Percentiles rank a stretch among this genome's conserved stretches.
Evolutionary conservation across 2,888 invertebrate genomes (phyloP).

Genomic region (Stomorhina lunata): DNA sequence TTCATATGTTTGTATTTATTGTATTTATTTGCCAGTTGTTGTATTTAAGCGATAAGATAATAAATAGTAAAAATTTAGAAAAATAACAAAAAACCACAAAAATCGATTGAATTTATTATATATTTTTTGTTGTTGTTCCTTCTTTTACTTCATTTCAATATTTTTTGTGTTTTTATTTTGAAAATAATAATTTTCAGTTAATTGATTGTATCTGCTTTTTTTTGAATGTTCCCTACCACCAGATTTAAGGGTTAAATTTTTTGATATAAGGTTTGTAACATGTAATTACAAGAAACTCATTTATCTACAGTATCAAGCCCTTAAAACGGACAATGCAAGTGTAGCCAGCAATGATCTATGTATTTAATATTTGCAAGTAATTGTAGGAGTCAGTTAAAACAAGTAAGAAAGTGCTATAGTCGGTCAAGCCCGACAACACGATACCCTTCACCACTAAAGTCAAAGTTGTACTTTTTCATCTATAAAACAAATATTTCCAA

Average conservation of each 20-base stretch:
- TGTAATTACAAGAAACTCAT: too few relatives aligned
- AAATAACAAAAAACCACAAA: conserved; percentile 44
- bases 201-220: conserved; percentile 20
- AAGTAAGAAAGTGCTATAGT: too few relatives aligned
- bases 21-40: conserved; percentile 6
- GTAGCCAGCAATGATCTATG: too few relatives aligned
- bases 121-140: conserved; percentile 9
- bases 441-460: too few relatives aligned
- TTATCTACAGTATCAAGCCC: too few relatives aligned
- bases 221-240: neutral
- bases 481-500: too few relatives aligned
- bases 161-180: neutral
- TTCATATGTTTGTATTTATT: conserved; percentile 10
- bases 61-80: conserved; percentile 24
- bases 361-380: too few relatives aligned
- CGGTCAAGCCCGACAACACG: too few relatives aligned
- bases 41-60: conserved; percentile 63
- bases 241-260: neutral
- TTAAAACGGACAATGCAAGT: too few relatives aligned
- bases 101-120: conserved; percentile 54
- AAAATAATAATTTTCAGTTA: neutral
- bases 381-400: too few relatives aligned
- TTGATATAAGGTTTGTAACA: neutral
- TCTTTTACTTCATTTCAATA: neutral
- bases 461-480: too few relatives aligned